Conservation (phyloP, 2,113 vertebrate genomes). For the Scophthalmus maximus region DNA sequence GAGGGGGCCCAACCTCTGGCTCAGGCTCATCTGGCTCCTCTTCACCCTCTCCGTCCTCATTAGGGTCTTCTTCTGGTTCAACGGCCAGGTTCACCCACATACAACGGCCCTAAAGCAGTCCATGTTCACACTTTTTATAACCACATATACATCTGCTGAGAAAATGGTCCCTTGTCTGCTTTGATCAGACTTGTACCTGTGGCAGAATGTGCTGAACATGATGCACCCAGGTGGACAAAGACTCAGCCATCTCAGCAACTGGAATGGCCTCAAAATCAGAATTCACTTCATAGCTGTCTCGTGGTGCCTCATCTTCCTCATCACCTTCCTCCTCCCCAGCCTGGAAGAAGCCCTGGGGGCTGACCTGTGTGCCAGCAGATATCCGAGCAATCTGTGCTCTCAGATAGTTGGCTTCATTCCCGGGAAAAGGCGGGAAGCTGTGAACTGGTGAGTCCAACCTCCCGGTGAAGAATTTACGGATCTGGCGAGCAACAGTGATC, state of each 20-base stretch:
- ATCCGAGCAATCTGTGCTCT: slow-evolving; percentile 95
- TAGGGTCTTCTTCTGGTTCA: slow-evolving; percentile 82
- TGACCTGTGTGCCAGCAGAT: slow-evolving; percentile 92
- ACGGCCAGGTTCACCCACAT: slow-evolving; percentile 87
- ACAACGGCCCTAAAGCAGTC: slow-evolving; percentile 88
- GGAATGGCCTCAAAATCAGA: slow-evolving; percentile 89
- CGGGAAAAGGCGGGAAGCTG: slow-evolving; percentile 93
- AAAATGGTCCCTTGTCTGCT: not conserved
- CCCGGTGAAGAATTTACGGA: slow-evolving; percentile 92
- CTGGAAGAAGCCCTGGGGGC: slow-evolving; percentile 91
- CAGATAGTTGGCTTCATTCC: slow-evolving; percentile 92
- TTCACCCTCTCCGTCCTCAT: slow-evolving; percentile 84
- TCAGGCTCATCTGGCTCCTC: slow-evolving; percentile 84
- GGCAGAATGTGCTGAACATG: slow-evolving; percentile 89
- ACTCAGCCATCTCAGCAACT: slow-evolving; percentile 85
- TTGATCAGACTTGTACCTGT: slow-evolving; percentile 83
- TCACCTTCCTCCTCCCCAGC: slow-evolving; percentile 89
- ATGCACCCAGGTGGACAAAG: slow-evolving; percentile 91
- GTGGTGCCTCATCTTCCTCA: slow-evolving; percentile 85
- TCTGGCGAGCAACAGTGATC: slow-evolving; percentile 88
- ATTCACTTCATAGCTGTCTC: slow-evolving; percentile 86
- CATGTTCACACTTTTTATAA: not conserved
- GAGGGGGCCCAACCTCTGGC: slow-evolving; percentile 90
- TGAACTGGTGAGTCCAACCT: slow-evolving; percentile 85
- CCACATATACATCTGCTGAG: not conserved